Evolutionary conservation across 2,888 invertebrate genomes (phyloP).

Genomic region (Synanthedon andrenaeformis): DNA sequence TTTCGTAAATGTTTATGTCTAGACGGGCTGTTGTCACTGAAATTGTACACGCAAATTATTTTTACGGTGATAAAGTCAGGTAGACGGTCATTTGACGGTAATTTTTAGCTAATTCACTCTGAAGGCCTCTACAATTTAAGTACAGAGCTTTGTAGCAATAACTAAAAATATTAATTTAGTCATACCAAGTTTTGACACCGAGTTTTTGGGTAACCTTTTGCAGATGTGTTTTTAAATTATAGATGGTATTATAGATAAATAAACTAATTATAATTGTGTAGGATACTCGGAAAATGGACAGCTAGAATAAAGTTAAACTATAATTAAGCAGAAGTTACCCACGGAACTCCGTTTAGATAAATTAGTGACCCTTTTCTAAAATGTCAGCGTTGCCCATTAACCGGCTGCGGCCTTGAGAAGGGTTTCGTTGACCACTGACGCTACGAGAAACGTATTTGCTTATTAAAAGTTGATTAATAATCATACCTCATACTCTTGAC

Average conservation of each 20-base stretch:
- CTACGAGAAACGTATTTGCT: constrained; percentile 27
- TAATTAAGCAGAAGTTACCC: constrained; percentile 49
- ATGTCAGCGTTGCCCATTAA: constrained; percentile 57
- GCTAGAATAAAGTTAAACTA: constrained; percentile 60
- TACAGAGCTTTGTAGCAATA: too few species aligned
- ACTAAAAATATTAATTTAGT: too few species aligned
- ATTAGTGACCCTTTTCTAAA: constrained; percentile 65
- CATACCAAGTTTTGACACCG: too few species aligned
- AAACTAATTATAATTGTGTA: neutral
- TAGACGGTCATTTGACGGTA: too few species aligned
- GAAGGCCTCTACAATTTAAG: too few species aligned
- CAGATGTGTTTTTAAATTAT: too few species aligned
- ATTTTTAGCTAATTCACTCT: too few species aligned
- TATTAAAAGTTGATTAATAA: constrained; percentile 34
- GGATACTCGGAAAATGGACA: constrained; percentile 10
- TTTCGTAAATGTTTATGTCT: neutral
- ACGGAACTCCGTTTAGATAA: constrained; percentile 56
- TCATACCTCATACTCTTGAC: constrained; percentile 2
- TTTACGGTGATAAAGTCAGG: too few species aligned
- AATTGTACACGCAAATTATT: neutral
- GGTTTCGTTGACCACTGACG: constrained; percentile 28
- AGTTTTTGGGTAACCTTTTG: too few species aligned
- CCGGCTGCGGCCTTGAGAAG: constrained; percentile 39
- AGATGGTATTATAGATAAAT: too few species aligned
- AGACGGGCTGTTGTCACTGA: neutral